Conservation (phyloP, 1,140 invertebrate species). For the Drosophila dunni region DNA sequence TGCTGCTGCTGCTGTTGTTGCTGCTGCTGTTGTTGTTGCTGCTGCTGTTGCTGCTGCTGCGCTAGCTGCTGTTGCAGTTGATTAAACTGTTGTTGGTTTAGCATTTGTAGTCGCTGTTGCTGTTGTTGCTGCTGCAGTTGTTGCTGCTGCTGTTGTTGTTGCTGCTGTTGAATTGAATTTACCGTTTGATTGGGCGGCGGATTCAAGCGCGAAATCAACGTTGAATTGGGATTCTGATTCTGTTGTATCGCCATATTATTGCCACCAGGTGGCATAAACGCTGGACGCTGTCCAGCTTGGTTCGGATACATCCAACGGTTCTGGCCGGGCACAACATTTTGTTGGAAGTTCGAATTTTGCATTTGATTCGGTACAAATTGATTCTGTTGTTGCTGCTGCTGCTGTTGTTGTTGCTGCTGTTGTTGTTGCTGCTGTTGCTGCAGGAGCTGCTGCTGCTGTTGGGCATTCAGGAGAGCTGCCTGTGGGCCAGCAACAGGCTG, state of each 20-base stretch:
- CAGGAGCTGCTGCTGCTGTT: slow-evolving; percentile 80
- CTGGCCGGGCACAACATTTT: slow-evolving; percentile 63
- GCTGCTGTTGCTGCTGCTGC: slow-evolving; percentile 85
- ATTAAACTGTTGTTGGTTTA: slow-evolving; percentile 80
- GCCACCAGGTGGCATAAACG: slow-evolving; percentile 67
- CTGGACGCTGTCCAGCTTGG: slow-evolving; percentile 69
- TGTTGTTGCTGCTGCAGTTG: slow-evolving; percentile 65
- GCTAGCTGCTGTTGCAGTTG: slow-evolving; percentile 85
- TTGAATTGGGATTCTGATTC: slow-evolving; percentile 85
- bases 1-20: slow-evolving; percentile 85
- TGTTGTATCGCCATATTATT: slow-evolving; percentile 65
- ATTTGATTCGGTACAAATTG: slow-evolving; percentile 74
- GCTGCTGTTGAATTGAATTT: slow-evolving; percentile 84
- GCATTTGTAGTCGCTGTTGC: slow-evolving; percentile 73
- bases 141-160: slow-evolving; percentile 71
- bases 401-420: slow-evolving; percentile 65
- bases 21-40: slow-evolving; percentile 49
- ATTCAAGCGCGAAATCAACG: slow-evolving; percentile 89
- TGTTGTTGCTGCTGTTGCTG: slow-evolving; percentile 53
- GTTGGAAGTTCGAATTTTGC: slow-evolving; percentile 76
- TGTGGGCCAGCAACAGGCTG: slow-evolving; percentile 42
- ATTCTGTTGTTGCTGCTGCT: slow-evolving; percentile 69
- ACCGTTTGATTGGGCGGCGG: slow-evolving; percentile 87
- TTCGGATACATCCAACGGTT: slow-evolving; percentile 81
- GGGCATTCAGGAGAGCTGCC: slow-evolving; percentile 64